A percentile compares a stretch with the other conserved stretches of the same genome.
phyloP scores from a whole-genome alignment of 2,797 vertebrate genomes.

The Alectoris magna region DNA sequence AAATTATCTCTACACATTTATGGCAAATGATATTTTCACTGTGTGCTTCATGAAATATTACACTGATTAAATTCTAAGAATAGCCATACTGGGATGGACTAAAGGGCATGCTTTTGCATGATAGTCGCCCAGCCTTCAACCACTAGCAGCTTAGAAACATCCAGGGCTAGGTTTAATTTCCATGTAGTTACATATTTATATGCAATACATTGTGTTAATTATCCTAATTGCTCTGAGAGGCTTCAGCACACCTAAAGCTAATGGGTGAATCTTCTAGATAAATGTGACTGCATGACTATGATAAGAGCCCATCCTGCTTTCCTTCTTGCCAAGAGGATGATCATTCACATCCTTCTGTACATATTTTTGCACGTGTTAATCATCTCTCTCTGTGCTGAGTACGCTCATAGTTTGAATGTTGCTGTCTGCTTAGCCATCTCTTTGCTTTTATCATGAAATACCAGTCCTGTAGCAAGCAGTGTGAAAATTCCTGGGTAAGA shows the following conservation, averaged over 20 bases:
- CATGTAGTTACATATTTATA: not conserved
- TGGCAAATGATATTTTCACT: not conserved
- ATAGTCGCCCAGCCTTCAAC: not conserved
- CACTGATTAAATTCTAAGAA: slow-evolving; percentile 17
- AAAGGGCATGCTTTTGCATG: not conserved
- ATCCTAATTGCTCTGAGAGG: not conserved
- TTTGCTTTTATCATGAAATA: not conserved
- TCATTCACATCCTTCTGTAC: not conserved
- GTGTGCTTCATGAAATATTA: not conserved
- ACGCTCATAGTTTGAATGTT: not conserved
- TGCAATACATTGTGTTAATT: not conserved
- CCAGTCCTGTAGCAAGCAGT: not conserved
- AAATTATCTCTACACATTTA: not conserved
- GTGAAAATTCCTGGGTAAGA: not conserved
- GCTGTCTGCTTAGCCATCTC: not conserved
- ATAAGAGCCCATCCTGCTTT: not conserved
- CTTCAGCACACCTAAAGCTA: not conserved
- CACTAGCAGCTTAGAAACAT: not conserved
- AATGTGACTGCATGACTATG: not conserved
- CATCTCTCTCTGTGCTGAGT: not conserved
- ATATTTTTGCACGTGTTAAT: accelerated
- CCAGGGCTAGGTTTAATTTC: not conserved
- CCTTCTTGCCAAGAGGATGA: not conserved
- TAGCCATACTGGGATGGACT: not conserved
- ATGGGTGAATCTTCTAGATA: not conserved